Conservation (phyloP, 2,797 vertebrate species). For the Acipenser transmontanus region DNA sequence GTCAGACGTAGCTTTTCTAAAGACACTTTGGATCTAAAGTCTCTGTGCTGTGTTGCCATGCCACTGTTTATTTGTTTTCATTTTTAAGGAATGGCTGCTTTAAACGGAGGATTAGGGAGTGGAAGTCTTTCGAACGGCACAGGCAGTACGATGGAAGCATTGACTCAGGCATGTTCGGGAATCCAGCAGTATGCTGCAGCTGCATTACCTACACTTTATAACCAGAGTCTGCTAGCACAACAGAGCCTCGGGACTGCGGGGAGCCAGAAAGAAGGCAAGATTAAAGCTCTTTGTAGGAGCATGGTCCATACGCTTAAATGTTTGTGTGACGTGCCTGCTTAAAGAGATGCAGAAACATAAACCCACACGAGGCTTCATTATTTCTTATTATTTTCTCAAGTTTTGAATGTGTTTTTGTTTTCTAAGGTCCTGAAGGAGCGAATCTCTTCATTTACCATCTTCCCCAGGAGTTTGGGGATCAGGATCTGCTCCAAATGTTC, state of each 20-base stretch:
- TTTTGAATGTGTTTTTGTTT: conserved; percentile 7
- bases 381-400: too few species aligned
- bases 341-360: too few species aligned
- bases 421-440: conserved; percentile 89
- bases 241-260: conserved; percentile 89
- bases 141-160: conserved; percentile 89
- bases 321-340: too few species aligned
- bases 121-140: conserved; percentile 86
- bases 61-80: background rate
- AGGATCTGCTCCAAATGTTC: conserved; percentile 97
- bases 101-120: conserved; percentile 84
- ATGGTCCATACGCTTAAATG: too few species aligned
- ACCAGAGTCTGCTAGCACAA: conserved; percentile 90
- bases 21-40: too few species aligned
- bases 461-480: conserved; percentile 97
- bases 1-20: too few species aligned
- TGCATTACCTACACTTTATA: conserved; percentile 88
- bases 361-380: too few species aligned
- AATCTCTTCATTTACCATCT: conserved; percentile 98
- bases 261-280: conserved; percentile 94
- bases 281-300: too few species aligned
- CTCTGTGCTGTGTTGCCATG: too few species aligned
- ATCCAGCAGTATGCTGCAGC: conserved; percentile 96
- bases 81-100: conserved; percentile 82
- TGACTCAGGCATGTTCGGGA: conserved; percentile 93